phyloP scores from a whole-genome alignment of 1,140 invertebrate species.

The Pentalonia nigronervosa region DNA sequence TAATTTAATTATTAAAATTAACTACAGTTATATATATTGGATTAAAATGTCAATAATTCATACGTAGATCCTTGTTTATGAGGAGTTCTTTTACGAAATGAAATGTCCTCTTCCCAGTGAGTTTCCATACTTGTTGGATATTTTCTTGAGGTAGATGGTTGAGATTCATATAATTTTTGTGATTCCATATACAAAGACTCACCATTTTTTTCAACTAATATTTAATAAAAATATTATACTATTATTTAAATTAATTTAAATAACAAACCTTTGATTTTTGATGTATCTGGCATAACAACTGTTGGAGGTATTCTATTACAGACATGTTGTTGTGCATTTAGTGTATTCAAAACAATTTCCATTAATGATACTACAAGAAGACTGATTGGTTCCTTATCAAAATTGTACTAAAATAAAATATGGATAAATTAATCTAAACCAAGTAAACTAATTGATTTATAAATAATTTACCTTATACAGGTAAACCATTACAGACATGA shows the following conservation, averaged over 20 bases:
- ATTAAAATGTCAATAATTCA: slow-evolving; percentile 63
- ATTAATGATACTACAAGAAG: slow-evolving; percentile 83
- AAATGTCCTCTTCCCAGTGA: slow-evolving; percentile 72
- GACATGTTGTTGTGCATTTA: slow-evolving; percentile 89
- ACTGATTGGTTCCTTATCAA: slow-evolving; percentile 81
- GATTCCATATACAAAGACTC: slow-evolving; percentile 59
- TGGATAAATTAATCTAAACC: neutral
- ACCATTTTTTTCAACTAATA: slow-evolving; percentile 40
- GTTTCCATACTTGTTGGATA: slow-evolving; percentile 71
- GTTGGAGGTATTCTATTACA: slow-evolving; percentile 82
- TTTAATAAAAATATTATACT: neutral
- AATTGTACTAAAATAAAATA: slow-evolving; percentile 80
- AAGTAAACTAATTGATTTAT: neutral
- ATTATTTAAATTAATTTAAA: slow-evolving; percentile 31
- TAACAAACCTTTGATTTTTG: slow-evolving; percentile 70
- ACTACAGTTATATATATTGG: neutral
- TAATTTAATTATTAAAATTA: slow-evolving; percentile 61
- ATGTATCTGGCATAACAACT: slow-evolving; percentile 73
- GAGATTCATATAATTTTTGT: slow-evolving; percentile 62
- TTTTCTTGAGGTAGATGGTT: slow-evolving; percentile 63
- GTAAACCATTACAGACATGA: slow-evolving; percentile 91
- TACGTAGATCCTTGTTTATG: slow-evolving; percentile 56
- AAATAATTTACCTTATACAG: slow-evolving; percentile 85
- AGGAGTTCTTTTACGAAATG: slow-evolving; percentile 60
- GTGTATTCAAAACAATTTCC: slow-evolving; percentile 90